Evolutionary conservation across 2,113 vertebrate species (phyloP).

Genomic region (Arizona elegans): DNA sequence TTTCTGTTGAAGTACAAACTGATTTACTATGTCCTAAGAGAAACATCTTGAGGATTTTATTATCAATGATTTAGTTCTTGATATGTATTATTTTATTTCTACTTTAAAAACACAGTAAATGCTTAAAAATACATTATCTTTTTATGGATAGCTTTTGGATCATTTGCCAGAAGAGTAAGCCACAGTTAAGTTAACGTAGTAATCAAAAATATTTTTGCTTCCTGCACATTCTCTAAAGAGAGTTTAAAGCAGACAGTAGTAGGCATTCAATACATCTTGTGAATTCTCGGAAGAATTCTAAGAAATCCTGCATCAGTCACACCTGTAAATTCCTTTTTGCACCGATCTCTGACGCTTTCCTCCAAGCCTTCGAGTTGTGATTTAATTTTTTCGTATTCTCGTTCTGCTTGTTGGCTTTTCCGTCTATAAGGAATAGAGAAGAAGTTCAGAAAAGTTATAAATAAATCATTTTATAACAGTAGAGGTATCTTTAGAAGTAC

Average conservation of each 20-base stretch:
- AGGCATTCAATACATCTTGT: conserved; percentile 12
- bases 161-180: conserved; percentile 26
- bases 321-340: conserved; percentile 99
- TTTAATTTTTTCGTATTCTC: conserved; percentile 94
- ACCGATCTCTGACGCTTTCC: conserved; percentile 93
- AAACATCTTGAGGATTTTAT: conserved; percentile 3
- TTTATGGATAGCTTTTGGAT: conserved; percentile 31
- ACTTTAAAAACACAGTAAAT: background rate
- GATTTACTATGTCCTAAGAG: background rate
- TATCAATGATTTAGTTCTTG: conserved; percentile 6
- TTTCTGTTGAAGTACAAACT: background rate
- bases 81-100: conserved; percentile 18
- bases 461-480: conserved; percentile 28
- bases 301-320: conserved; percentile 15
- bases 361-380: conserved; percentile 93
- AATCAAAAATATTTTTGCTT: conserved; percentile 29
- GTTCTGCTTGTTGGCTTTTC: conserved; percentile 94
- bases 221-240: conserved; percentile 12
- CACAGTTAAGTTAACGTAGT: background rate
- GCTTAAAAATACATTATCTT: conserved; percentile 20
- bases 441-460: background rate
- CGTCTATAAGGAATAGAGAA: conserved; percentile 73
- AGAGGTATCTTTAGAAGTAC: conserved; percentile 5
- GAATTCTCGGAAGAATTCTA: conserved; percentile 17
- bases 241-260: conserved; percentile 27